phyloP scores from a whole-genome alignment of 2,888 invertebrate species.

The Seladonia tumulorum region DNA sequence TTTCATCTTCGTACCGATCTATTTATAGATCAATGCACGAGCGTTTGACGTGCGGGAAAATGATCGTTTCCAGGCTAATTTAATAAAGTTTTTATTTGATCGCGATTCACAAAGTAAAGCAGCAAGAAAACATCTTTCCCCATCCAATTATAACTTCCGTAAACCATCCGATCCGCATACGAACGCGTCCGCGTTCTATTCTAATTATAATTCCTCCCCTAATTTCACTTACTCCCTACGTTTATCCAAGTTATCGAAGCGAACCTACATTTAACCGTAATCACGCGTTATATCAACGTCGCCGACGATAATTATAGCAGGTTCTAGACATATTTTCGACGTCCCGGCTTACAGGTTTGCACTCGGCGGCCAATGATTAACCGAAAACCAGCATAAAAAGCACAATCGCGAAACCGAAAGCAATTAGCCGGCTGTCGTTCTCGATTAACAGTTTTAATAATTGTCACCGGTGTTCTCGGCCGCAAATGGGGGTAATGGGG shows the following conservation, averaged over 20 bases:
- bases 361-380: background rate
- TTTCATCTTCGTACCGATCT: background rate
- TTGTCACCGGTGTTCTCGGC: background rate
- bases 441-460: background rate
- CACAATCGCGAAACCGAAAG: background rate
- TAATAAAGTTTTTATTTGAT: background rate
- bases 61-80: background rate
- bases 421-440: background rate
- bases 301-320: background rate
- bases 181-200: background rate
- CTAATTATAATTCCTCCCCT: background rate
- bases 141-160: background rate
- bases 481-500: slow-evolving; percentile 4
- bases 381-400: background rate
- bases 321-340: background rate
- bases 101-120: background rate
- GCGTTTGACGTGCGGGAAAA: background rate
- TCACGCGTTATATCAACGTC: background rate
- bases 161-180: background rate
- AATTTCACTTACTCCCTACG: background rate
- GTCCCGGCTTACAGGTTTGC: background rate
- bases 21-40: background rate
- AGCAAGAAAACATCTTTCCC: background rate
- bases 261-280: background rate
- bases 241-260: background rate